These are phyloP conservation scores for Meloidogyne floridensis DNA, from an alignment of 1,140 invertebrate species.

Conservation along the genomic window DNA sequence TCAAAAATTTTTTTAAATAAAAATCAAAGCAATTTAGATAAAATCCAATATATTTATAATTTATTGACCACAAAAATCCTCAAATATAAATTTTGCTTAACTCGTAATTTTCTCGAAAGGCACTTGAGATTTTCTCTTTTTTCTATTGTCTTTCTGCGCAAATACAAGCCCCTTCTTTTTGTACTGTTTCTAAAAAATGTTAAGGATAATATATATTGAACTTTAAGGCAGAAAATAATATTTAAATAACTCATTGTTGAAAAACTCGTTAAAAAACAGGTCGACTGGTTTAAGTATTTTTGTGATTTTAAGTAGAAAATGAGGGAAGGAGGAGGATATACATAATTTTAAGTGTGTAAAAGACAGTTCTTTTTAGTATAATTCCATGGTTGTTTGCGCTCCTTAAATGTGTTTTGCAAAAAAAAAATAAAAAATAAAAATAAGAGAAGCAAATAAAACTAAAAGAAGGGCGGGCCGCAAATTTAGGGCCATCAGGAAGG, in stretches of 20 bases:
- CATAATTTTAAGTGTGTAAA: neutral
- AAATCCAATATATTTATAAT: neutral
- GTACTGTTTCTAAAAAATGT: too few relatives aligned
- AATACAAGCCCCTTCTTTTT: too few relatives aligned
- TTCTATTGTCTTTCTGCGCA: neutral
- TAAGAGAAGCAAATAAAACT: neutral
- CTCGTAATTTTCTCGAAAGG: slow-evolving; percentile 2
- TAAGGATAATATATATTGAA: too few relatives aligned
- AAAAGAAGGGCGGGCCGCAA: neutral
- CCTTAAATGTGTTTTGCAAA: neutral
- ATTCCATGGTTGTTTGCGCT: slow-evolving; percentile 7
- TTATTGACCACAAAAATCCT: neutral
- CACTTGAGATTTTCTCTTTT: neutral
- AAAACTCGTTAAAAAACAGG: too few relatives aligned
- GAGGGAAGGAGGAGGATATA: neutral
- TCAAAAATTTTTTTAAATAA: neutral
- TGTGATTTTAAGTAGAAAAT: neutral
- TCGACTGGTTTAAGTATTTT: too few relatives aligned
- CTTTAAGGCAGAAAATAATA: too few relatives aligned
- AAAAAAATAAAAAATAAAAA: neutral
- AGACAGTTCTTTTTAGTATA: neutral
- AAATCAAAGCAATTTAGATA: neutral
- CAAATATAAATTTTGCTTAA: neutral
- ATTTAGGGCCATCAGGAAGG: neutral
- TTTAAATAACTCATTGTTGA: too few relatives aligned